Evolutionary conservation across 2,888 invertebrate species (phyloP).

Genomic region (Nudaria mundana): DNA sequence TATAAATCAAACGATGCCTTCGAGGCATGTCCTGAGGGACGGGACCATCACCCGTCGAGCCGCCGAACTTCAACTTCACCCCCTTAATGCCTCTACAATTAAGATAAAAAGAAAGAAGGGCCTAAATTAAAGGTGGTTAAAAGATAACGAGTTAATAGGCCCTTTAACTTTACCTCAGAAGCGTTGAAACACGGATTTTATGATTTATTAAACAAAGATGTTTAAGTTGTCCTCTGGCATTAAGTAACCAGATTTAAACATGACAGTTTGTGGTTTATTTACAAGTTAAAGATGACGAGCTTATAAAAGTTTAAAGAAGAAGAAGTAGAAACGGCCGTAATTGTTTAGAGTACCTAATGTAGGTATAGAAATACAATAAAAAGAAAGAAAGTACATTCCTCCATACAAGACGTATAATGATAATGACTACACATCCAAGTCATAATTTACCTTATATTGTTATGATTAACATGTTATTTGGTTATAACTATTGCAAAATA

Average conservation of each 20-base stretch:
- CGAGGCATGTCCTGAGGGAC: slow-evolving; percentile 79
- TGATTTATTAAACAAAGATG: slow-evolving; percentile 3
- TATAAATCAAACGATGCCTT: slow-evolving; percentile 81
- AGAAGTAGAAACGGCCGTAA: too few relatives aligned
- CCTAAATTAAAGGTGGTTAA: slow-evolving; percentile 79
- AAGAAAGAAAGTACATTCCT: too few relatives aligned
- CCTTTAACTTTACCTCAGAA: slow-evolving; percentile 57
- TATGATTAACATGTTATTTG: too few relatives aligned
- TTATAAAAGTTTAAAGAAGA: too few relatives aligned
- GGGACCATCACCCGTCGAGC: slow-evolving; percentile 67
- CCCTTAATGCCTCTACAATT: slow-evolving; percentile 79
- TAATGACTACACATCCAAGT: too few relatives aligned
- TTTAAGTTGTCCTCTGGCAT: slow-evolving; percentile 1
- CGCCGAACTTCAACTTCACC: slow-evolving; percentile 74
- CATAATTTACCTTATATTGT: too few relatives aligned
- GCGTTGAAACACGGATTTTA: slow-evolving; percentile 16
- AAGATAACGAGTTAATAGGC: slow-evolving; percentile 79
- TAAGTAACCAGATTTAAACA: neutral
- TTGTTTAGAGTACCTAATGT: too few relatives aligned
- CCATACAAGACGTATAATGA: too few relatives aligned
- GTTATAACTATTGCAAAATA: too few relatives aligned
- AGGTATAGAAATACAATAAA: too few relatives aligned
- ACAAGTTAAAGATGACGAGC: too few relatives aligned
- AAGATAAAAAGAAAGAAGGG: slow-evolving; percentile 80
- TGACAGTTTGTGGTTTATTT: too few relatives aligned